Evolutionary conservation across 2,888 invertebrate species (phyloP).

Genomic region (Parnassius smintheus): DNA sequence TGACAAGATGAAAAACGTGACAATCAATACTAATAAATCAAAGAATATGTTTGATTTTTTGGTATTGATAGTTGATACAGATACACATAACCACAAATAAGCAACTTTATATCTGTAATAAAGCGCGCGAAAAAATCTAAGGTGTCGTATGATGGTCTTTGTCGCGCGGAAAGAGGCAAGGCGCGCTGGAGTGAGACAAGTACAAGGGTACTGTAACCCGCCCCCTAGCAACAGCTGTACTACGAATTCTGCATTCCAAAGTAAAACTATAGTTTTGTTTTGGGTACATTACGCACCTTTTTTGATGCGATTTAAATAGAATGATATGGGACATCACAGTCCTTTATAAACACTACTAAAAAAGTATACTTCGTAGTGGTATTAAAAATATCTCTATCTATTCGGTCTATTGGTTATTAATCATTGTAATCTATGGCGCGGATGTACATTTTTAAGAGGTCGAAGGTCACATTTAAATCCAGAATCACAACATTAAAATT

Average conservation of each 20-base stretch:
- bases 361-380: too few relatives aligned
- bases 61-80: neutral
- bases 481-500: too few relatives aligned
- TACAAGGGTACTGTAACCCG: constrained; percentile 28
- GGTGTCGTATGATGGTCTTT: constrained; percentile 27
- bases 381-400: too few relatives aligned
- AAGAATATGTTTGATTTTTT: neutral
- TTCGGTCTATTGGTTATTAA: too few relatives aligned
- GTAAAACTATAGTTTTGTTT: constrained; percentile 11
- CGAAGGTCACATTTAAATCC: too few relatives aligned
- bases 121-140: constrained; percentile 28
- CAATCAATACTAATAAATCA: constrained; percentile 6
- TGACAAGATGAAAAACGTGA: constrained; percentile 25
- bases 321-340: too few relatives aligned
- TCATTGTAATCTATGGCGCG: too few relatives aligned
- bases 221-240: constrained; percentile 32
- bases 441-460: too few relatives aligned
- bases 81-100: neutral
- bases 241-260: constrained; percentile 29
- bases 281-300: neutral
- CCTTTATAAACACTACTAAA: too few relatives aligned
- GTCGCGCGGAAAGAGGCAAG: constrained; percentile 23
- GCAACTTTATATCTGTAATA: constrained; percentile 20
- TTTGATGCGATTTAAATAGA: too few relatives aligned
- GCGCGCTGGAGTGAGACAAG: constrained; percentile 28